Evolutionary conservation across 2,888 invertebrate genomes (phyloP).

Genomic region (Ophion slaviceki): DNA sequence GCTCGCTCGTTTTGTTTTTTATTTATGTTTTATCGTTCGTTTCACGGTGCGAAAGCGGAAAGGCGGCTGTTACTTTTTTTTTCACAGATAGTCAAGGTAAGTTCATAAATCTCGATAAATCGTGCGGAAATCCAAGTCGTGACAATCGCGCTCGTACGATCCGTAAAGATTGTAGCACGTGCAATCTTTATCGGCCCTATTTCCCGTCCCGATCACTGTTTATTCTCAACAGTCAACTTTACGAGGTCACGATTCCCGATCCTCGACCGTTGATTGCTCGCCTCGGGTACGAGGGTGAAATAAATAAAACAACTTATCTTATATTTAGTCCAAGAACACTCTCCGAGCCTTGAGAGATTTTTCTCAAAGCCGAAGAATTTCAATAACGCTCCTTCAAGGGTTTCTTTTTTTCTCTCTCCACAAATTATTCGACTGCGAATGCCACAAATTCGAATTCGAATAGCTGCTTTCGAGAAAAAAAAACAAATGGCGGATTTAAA

Average conservation of each 20-base stretch:
- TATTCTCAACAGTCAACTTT: constrained; percentile 39
- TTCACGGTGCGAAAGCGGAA: neutral
- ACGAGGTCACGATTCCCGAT: constrained; percentile 56
- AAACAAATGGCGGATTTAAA: no score
- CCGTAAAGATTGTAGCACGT: constrained; percentile 29
- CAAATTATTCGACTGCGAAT: neutral
- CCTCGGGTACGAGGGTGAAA: neutral
- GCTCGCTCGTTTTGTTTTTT: neutral
- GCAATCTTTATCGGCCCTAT: constrained; percentile 36
- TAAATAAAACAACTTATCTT: neutral
- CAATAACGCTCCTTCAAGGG: neutral
- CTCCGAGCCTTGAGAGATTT: neutral
- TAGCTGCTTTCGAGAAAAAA: no score
- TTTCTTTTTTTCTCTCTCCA: neutral
- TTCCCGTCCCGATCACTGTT: constrained; percentile 35
- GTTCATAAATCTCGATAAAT: constrained; percentile 51
- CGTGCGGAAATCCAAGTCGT: constrained; percentile 40
- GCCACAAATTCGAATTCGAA: no score
- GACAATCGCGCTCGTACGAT: constrained; percentile 12
- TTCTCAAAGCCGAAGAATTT: neutral
- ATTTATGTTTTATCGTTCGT: neutral
- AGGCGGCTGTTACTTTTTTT: constrained; percentile 13
- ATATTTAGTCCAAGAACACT: neutral
- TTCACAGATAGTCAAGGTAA: neutral
- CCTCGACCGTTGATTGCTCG: constrained; percentile 20